A percentile compares a stretch with the other conserved stretches of the same genome.
Conservation (phyloP, 92 coral and sea anemone genomes). For the Pocillopora grandis region DNA sequence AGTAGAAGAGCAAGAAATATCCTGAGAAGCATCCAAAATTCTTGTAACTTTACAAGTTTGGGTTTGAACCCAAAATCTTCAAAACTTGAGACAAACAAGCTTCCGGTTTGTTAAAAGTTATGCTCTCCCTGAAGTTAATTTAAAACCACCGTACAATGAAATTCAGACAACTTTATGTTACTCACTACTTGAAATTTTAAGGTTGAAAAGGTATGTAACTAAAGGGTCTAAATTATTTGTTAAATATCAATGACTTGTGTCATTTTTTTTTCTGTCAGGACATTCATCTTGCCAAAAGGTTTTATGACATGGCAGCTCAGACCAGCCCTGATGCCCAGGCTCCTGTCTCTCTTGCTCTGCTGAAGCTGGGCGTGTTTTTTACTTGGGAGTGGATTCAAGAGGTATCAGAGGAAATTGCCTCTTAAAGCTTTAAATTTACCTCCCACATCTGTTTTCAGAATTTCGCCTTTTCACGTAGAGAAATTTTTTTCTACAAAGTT, state of each 20-base stretch:
- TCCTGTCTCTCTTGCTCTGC: constrained; percentile 92
- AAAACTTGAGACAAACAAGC: no score
- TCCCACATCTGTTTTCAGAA: background rate
- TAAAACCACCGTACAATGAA: no score
- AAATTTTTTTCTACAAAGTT: no score
- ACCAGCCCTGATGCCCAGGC: constrained; percentile 96
- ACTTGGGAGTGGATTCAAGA: constrained; percentile 90
- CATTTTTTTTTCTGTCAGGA: constrained; percentile 57
- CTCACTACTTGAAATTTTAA: no score
- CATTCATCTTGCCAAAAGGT: constrained; percentile 93
- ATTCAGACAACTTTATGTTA: no score
- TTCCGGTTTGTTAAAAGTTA: background rate
- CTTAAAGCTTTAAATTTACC: background rate
- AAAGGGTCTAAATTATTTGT: background rate
- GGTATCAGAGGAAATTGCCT: constrained; percentile 44
- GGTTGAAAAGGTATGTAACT: background rate
- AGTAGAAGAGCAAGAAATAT: no score
- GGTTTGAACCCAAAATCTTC: no score
- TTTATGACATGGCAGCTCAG: constrained; percentile 99
- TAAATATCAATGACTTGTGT: background rate
- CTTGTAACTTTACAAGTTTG: no score
- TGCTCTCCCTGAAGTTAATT: background rate
- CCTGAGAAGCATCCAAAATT: no score
- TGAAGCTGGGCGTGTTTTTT: constrained; percentile 83
- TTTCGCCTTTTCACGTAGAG: no score